Base-by-base conservation (phyloP, 2,888 invertebrate genomes). In the Plagodis pulveraria region DNA sequence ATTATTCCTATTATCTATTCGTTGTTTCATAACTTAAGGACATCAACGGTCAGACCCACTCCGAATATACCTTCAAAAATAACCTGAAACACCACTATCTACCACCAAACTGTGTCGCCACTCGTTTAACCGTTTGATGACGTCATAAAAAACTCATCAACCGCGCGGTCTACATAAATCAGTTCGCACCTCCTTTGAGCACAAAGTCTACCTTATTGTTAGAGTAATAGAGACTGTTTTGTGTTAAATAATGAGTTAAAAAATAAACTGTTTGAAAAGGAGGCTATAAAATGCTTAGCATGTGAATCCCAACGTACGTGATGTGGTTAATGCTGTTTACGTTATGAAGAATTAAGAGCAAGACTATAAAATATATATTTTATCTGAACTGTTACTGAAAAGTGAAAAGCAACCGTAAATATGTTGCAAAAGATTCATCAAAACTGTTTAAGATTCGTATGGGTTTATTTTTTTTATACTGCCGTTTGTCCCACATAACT, bases 81-180 rank as follows among this genome's bases (percentile, higher is more conserved):
- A 66, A 63, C 62, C 61, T 62, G 57, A 64, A 62, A 67, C 65
- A 58, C 58, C 66, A 68, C 64, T 64, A 63, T 66, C 65, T 57
- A 57, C 62, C 58, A 55, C 51, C 52, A 63, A 66, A 63, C 64
- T 62, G 73, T 76, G 77, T 78, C 80, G 77, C 75, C 75, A 74
- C 67, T 65, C 63, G 78, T 78, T 80, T 79, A 82, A 84, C 76
- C 81, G 77, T 69, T 84, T 84, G 82, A 86, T 84, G 85, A 84
- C 82, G 81, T 85, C 83, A 84, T 86, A 84, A 86, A 84, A 69
- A 68, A 55, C 75, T 73, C 73, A 86, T 83, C 84, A 83, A 80
- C 74, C 74, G 72, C 71, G 71, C 77, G 77, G 73, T 77, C 76
- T 69, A 80, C 74, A 84, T 84, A 83, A 83, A 83, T 80, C 69